Evolutionary conservation across 2,888 invertebrate species (phyloP), one percentile per base, ranked within the genome.

Genomic region (Brachynemurus nebulosus): DNA sequence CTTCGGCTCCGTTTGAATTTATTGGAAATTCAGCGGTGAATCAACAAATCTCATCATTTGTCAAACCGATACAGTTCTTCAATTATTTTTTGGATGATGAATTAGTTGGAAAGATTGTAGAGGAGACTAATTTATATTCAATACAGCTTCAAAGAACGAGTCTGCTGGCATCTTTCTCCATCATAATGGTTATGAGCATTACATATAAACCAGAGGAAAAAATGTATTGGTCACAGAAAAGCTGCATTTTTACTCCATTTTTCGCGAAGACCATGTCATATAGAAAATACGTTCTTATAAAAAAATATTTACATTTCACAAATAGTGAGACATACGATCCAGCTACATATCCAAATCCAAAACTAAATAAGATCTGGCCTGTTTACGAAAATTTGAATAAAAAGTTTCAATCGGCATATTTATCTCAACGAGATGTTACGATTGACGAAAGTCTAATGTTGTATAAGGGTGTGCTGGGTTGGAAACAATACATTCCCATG

Each of bases 401-500:
- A 25, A 49, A 48, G 20, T 50, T 53, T 42, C 40, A 46, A 37
- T n/a, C 35, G 35, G 41, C 30, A 5, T 45, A 45, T 37, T 49
- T 43, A 21, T 49, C 49, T 11, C 50, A 54, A 39, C 25, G 44
- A 49, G 47, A 55, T 38, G 45, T 54, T 12, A 52, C 48, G 2
- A 51, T 55, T 16, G 54, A 55, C 48, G 53, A 55, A 45, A 57
- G 55, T 49, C 44, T 57, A 20, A 40, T 56, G 30, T 44, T 55
- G 44, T 57, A 50, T 36, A 57, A 57, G 51, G 54, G 55, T 18
- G 40, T 54, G 21, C 41, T 58, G 17, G 50, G 53, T 11, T 59
- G 57, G 55, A 53, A 49, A 8, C 58, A 58, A 35, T 58, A 54
- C 42, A 56, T 56, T 27, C 56, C 55, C 9, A 39, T 53, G 30